phyloP scores from a whole-genome alignment of 2,888 invertebrate species.

The Drosophila yooni region DNA sequence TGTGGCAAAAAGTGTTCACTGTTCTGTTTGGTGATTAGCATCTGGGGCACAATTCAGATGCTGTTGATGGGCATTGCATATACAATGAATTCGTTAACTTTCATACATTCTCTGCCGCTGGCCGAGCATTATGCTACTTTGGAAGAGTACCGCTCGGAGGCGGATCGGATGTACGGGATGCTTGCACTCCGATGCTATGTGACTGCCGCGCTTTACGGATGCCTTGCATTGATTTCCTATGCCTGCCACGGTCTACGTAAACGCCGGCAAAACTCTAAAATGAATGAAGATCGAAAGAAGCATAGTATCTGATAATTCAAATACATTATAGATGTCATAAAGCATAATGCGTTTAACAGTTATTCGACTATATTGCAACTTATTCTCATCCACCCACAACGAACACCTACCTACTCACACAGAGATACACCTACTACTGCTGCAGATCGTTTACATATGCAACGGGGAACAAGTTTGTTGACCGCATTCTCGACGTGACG shows the following conservation, averaged over 20 bases:
- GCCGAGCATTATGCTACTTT: neutral
- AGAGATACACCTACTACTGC: neutral
- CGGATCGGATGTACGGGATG: constrained; percentile 19
- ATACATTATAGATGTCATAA: constrained; percentile 12
- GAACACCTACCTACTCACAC: neutral
- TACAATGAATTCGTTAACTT: constrained; percentile 20
- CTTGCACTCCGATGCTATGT: constrained; percentile 49
- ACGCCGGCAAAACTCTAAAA: neutral
- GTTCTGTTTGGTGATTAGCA: constrained; percentile 54
- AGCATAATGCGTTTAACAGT: constrained; percentile 23
- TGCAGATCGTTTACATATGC: constrained; percentile 25
- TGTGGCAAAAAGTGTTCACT: constrained; percentile 48
- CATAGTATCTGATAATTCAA: neutral
- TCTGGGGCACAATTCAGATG: constrained; percentile 61
- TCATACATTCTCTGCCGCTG: constrained; percentile 33
- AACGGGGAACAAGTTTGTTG: constrained; percentile 73
- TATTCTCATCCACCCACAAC: constrained; percentile 27
- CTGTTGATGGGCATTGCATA: constrained; percentile 50
- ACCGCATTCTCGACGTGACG: constrained; percentile 66
- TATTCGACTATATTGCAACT: constrained; percentile 18
- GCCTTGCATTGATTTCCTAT: constrained; percentile 17
- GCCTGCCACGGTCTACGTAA: constrained; percentile 20
- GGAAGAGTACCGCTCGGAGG: constrained; percentile 19
- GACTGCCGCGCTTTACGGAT: constrained; percentile 36
- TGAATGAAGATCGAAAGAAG: neutral